These are phyloP conservation scores for Phrynosoma blainvillii DNA, from an alignment of 2,113 vertebrate species.

Conservation along the genomic window DNA sequence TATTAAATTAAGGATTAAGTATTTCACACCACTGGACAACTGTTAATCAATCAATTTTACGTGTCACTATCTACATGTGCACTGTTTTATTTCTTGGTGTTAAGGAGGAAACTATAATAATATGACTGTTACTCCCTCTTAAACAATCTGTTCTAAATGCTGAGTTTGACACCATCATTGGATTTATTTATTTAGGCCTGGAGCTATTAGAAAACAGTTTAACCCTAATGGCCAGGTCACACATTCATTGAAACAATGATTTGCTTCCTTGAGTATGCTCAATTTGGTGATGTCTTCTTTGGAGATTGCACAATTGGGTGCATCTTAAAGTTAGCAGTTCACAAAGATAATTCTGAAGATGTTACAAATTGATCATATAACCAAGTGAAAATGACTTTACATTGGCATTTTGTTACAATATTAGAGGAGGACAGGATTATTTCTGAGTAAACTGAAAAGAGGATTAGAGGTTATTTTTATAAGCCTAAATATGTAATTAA, in stretches of 20 bases:
- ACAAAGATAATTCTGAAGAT: not conserved
- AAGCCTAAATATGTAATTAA: not conserved
- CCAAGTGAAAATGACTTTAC: not conserved
- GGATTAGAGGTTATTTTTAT: not conserved
- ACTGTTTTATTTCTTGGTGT: not conserved
- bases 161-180: not conserved
- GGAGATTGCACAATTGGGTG: not conserved
- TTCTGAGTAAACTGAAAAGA: not conserved
- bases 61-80: not conserved
- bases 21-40: conserved; percentile 6
- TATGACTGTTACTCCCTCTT: not conserved
- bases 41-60: conserved; percentile 24
- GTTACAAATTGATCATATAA: not conserved
- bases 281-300: not conserved
- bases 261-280: not conserved
- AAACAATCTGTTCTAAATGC: not conserved
- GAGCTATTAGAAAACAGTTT: not conserved
- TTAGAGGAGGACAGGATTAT: not conserved
- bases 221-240: not conserved
- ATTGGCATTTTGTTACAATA: not conserved
- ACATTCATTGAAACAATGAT: not conserved
- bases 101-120: not conserved
- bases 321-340: not conserved
- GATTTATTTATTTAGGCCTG: not conserved
- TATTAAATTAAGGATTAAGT: conserved; percentile 18